Evolutionary conservation across 2,797 vertebrate genomes (phyloP).

Genomic region (Malurus leucopterus): DNA sequence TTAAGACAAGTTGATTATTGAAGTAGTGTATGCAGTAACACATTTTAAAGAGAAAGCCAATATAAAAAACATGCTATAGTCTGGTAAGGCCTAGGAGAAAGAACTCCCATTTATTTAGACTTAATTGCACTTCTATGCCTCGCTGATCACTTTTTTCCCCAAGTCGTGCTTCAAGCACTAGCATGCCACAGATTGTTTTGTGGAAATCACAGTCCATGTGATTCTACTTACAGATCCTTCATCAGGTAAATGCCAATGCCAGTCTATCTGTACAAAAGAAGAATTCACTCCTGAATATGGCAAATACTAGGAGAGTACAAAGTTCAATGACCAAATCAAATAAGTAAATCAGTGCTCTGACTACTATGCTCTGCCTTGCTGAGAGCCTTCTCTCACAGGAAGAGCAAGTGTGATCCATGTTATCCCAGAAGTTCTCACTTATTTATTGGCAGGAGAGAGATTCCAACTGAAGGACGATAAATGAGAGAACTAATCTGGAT

Average conservation of each 20-base stretch:
- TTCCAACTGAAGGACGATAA: conserved; percentile 32
- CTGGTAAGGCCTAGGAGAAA: neutral
- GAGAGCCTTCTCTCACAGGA: conserved; percentile 20
- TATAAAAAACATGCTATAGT: neutral
- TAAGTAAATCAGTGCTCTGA: neutral
- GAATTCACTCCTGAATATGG: neutral
- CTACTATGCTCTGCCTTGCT: conserved; percentile 13
- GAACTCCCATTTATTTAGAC: conserved; percentile 40
- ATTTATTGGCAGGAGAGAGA: conserved; percentile 31
- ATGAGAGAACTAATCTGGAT: neutral
- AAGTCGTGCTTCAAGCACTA: conserved; percentile 27
- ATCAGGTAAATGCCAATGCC: conserved; percentile 5
- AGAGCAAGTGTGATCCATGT: neutral
- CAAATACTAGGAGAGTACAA: neutral
- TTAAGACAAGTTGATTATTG: neutral
- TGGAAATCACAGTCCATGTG: conserved; percentile 12
- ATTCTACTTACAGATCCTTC: conserved; percentile 41
- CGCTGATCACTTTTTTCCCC: conserved; percentile 2
- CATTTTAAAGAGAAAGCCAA: neutral
- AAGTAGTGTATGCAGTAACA: neutral
- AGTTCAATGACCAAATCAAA: conserved; percentile 28
- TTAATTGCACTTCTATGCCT: conserved; percentile 47
- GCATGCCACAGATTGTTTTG: neutral
- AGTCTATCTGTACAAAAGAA: conserved; percentile 8
- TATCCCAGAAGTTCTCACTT: conserved; percentile 4